A percentile compares a stretch with the other conserved stretches of the same genome.
These are phyloP conservation scores for Cremastinae sp. DNA, from an alignment of 2,888 invertebrate species.

Conservation along the genomic window DNA sequence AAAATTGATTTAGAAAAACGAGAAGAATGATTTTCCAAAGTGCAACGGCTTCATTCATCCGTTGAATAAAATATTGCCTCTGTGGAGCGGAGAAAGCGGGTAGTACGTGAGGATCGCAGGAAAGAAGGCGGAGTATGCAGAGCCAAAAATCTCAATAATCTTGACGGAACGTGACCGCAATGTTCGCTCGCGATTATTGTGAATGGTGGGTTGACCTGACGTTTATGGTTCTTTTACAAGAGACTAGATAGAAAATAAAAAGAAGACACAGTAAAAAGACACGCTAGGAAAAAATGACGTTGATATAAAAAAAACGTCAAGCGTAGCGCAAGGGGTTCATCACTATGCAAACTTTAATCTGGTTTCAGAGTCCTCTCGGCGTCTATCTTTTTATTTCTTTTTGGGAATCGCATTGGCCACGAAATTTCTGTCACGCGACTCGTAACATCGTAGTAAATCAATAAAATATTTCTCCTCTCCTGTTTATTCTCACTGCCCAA, in stretches of 20 bases:
- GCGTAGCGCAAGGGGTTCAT: constrained; percentile 29
- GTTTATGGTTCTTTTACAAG: constrained; percentile 10
- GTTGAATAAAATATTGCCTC: no score
- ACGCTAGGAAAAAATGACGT: neutral
- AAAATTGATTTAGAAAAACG: neutral
- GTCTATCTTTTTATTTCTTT: neutral
- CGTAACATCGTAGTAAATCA: constrained; percentile 19
- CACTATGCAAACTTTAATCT: constrained; percentile 37
- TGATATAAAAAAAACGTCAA: constrained; percentile 22
- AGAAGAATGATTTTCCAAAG: neutral
- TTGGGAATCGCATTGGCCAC: neutral
- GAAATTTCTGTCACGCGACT: constrained; percentile 30
- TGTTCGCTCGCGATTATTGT: constrained; percentile 11
- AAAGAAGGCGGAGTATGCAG: neutral
- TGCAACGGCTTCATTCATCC: neutral
- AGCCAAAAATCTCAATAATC: constrained; percentile 19
- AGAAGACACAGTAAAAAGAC: constrained; percentile 1
- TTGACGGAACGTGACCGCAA: constrained; percentile 24
- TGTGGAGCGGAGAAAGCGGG: no score
- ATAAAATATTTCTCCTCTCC: constrained; percentile 11
- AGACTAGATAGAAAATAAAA: constrained; percentile 6
- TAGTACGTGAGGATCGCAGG: no score
- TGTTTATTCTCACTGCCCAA: neutral
- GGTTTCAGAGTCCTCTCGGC: constrained; percentile 6
- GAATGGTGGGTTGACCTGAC: constrained; percentile 9